Conservation (phyloP, 2,888 invertebrate species). For the Drosophila demipolita region DNA sequence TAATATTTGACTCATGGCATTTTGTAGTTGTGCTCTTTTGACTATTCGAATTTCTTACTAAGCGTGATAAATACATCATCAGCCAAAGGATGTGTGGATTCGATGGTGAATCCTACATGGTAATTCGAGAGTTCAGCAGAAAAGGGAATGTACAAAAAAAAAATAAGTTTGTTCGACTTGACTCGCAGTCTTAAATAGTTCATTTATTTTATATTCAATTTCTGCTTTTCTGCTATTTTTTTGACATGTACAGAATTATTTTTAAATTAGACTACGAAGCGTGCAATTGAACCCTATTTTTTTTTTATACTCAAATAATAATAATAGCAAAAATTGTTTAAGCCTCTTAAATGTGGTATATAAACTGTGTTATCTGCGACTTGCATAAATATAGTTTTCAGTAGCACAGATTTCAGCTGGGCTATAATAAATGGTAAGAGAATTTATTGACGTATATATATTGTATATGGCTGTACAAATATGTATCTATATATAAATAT, state of each 20-base stretch:
- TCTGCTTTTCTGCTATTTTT: no score
- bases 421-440: background rate
- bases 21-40: background rate
- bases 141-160: background rate
- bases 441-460: background rate
- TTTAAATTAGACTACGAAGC: background rate
- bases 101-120: background rate
- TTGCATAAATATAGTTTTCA: background rate
- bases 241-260: background rate
- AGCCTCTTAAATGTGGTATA: slow-evolving; percentile 1
- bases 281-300: background rate
- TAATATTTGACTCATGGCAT: background rate
- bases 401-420: background rate
- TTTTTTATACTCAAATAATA: background rate
- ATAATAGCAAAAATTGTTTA: background rate
- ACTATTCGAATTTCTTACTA: background rate
- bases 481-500: background rate
- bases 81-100: background rate
- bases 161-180: background rate
- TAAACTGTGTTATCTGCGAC: background rate
- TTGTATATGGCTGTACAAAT: background rate
- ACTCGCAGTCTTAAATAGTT: background rate
- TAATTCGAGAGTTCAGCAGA: background rate
- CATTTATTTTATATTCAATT: background rate
- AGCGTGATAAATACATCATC: background rate